Evolutionary conservation across 2,113 vertebrate species (phyloP), one percentile per base, ranked within the genome.

Genomic region (Rhabdornis inornatus): DNA sequence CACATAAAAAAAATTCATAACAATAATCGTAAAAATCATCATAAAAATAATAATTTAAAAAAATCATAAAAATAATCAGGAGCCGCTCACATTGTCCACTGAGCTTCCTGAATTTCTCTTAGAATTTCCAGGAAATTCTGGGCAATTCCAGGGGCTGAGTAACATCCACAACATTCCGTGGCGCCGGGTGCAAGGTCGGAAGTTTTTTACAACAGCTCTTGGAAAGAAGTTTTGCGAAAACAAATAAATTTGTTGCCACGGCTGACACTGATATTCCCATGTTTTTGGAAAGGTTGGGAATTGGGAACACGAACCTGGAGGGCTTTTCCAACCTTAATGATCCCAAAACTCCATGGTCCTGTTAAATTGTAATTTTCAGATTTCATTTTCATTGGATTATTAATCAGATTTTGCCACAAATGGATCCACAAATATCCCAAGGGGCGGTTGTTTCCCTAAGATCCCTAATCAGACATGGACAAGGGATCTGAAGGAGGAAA

Each of bases 351-450:
- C 42, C 7, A 0, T 4, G 40, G 5, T 18, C 20, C 7, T 19
- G 9, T n/a, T 47, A 3, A 27, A 55, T 19, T 10, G 14, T 8
- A 24, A 47, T 40, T 19, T 28, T 13, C 4, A 1, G 5, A 10
- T 56, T n/a, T n/a, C 0, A 0, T 22, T 72, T 37, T 9, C 4
- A 0, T 6, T 7, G 23, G 19, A 15, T 10, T 47, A 4, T 39
- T 47, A 7, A n/a, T 49, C 19, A 2, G 15, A 19, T 64, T 40
- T n/a, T 39, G 4, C 22, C 21, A 11, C 22, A 4, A 64, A 47
- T 0, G 0, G 28, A 64, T 24, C 15, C 23, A 19, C 19, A 40
- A 28, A 47, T 64, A 47, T 64, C 15, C 59, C 50, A n/a, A 64
- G 27, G 39, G 3, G 1, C 21, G 13, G 7, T 20, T 83, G 19